Evolutionary conservation across 2,113 vertebrate genomes (phyloP).

Genomic region (Hydropotes inermis): DNA sequence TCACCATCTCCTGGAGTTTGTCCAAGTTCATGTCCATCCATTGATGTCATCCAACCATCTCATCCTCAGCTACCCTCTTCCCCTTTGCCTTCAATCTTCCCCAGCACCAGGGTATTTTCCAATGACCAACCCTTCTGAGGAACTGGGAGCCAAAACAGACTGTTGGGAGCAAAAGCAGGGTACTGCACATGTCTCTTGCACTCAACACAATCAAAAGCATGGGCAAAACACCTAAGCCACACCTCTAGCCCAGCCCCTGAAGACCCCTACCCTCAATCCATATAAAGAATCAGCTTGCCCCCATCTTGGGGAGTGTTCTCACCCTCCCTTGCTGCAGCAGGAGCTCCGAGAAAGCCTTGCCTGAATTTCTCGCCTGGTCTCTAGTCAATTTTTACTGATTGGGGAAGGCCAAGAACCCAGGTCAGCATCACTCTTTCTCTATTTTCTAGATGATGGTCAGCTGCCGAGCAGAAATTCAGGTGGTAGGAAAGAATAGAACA

Average conservation of each 20-base stretch:
- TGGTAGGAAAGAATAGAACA: neutral
- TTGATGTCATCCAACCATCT: neutral
- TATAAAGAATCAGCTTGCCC: too few relatives aligned
- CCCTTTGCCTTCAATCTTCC: neutral
- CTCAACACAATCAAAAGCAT: neutral
- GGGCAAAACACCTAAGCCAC: neutral
- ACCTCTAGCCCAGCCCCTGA: neutral
- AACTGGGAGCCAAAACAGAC: neutral
- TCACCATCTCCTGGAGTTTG: neutral
- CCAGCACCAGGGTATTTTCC: neutral
- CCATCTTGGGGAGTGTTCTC: neutral
- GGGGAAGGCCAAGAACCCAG: neutral
- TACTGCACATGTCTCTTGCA: neutral
- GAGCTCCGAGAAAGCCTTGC: neutral
- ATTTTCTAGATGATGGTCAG: neutral
- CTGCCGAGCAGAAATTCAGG: neutral
- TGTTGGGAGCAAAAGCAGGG: neutral
- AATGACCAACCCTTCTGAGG: neutral
- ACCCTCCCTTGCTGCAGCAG: neutral
- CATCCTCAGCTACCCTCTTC: neutral
- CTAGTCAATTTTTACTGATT: neutral
- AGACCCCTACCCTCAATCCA: neutral
- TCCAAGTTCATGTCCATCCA: neutral
- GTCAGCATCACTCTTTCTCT: neutral
- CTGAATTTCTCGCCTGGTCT: neutral